Evolutionary conservation across 1,140 invertebrate species (phyloP).

Genomic region (Magallana ariakensis): DNA sequence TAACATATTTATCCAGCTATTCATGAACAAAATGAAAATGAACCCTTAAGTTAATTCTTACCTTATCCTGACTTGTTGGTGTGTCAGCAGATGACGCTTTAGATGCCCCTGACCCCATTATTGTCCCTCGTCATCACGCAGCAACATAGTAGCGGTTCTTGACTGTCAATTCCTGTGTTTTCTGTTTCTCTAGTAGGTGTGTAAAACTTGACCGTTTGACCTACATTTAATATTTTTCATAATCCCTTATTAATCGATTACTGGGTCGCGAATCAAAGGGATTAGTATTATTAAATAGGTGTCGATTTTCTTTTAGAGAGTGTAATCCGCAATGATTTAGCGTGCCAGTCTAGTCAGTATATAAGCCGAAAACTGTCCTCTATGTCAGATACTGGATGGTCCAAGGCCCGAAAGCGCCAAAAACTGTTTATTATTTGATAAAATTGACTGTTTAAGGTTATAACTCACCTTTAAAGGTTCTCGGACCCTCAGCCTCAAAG

Average conservation of each 20-base stretch:
- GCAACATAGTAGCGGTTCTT: not conserved
- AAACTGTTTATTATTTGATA: too few species aligned
- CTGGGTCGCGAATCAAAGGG: not conserved
- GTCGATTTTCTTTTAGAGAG: too few species aligned
- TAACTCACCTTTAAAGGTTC: too few species aligned
- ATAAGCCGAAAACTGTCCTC: too few species aligned
- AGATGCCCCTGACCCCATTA: not conserved
- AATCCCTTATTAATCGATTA: not conserved
- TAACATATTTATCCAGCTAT: too few species aligned
- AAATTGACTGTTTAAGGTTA: too few species aligned
- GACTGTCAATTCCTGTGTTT: not conserved
- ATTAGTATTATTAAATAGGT: not conserved
- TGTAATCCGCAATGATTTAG: too few species aligned
- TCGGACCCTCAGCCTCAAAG: too few species aligned
- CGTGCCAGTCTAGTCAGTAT: too few species aligned
- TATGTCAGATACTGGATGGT: too few species aligned
- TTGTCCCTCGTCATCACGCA: not conserved
- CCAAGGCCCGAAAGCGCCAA: too few species aligned
- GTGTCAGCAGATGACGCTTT: not conserved
- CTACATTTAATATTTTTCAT: not conserved
- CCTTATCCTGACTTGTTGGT: not conserved
- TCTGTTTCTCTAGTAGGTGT: not conserved
- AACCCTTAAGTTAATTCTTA: not conserved
- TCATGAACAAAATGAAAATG: too few species aligned
- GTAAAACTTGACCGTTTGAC: not conserved